Conservation (phyloP, 2,888 invertebrate genomes). For the Leucoptera coffeella region DNA sequence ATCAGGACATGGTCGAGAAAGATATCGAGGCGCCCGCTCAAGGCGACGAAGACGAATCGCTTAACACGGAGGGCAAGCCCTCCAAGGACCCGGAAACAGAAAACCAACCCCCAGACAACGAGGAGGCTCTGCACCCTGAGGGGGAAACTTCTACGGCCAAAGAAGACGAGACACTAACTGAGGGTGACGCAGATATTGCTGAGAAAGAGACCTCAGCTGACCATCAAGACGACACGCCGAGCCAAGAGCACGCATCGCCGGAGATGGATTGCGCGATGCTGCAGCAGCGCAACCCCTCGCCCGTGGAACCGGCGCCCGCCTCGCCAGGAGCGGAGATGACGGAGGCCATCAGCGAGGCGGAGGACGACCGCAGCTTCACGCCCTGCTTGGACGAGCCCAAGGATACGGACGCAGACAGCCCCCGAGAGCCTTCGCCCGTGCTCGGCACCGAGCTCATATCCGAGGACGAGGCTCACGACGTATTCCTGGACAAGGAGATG, state of each 20-base stretch:
- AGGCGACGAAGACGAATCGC: slow-evolving; percentile 17
- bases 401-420: slow-evolving; percentile 28
- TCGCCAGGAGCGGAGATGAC: slow-evolving; percentile 38
- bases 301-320: slow-evolving; percentile 20
- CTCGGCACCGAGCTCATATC: slow-evolving; percentile 72
- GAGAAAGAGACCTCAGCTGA: no score
- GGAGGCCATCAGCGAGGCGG: slow-evolving; percentile 57
- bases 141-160: slow-evolving; percentile 3
- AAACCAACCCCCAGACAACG: no score
- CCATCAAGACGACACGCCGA: slow-evolving; percentile 1
- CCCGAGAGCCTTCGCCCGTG: slow-evolving; percentile 42
- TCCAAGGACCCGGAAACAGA: no score
- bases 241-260: slow-evolving; percentile 1
- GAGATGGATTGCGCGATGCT: no score
- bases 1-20: slow-evolving; percentile 8
- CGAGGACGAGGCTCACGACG: slow-evolving; percentile 61
- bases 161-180: slow-evolving; percentile 5
- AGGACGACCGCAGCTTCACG: slow-evolving; percentile 65
- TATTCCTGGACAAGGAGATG: slow-evolving; percentile 54
- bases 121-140: slow-evolving; percentile 5
- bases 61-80: slow-evolving; percentile 43
- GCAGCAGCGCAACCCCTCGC: no score
- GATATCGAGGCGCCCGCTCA: slow-evolving; percentile 6
- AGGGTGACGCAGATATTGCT: no score
- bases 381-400: slow-evolving; percentile 66